These are phyloP conservation scores for Lamprotornis superbus DNA, from an alignment of 2,113 vertebrate species.

Conservation along the genomic window DNA sequence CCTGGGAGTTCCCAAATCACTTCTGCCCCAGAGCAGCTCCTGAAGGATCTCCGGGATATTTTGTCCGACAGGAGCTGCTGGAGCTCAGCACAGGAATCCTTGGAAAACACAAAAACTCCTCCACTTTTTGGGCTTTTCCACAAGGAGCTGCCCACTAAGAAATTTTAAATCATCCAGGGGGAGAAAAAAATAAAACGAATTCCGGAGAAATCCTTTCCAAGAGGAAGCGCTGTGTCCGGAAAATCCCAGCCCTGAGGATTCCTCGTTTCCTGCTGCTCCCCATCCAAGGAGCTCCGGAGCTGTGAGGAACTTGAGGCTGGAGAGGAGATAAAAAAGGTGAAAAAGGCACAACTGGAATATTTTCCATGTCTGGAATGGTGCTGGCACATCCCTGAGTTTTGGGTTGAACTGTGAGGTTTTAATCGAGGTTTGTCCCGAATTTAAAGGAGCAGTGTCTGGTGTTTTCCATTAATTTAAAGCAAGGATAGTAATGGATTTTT, in stretches of 20 bases:
- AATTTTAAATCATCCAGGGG: neutral
- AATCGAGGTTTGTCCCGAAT: neutral
- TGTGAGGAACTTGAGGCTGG: neutral
- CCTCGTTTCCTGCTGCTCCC: neutral
- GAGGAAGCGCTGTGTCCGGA: neutral
- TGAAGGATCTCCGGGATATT: neutral
- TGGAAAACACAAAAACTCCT: neutral
- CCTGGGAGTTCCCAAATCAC: neutral
- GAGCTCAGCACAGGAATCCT: neutral
- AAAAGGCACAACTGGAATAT: neutral
- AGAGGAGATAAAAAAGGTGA: neutral
- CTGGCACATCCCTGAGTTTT: neutral
- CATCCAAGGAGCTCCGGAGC: neutral
- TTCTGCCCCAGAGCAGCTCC: neutral
- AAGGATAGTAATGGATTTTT: neutral
- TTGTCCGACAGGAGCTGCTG: accelerated
- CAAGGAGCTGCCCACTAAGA: neutral
- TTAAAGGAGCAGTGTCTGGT: neutral
- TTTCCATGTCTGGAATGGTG: neutral
- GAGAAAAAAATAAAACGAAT: neutral
- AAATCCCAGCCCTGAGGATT: neutral
- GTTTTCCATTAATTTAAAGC: neutral
- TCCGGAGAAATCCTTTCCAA: neutral
- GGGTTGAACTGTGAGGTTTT: neutral
- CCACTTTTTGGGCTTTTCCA: neutral